Evolutionary conservation across 2,113 vertebrate genomes (phyloP).

Genomic region (Leptobrachium leishanense): DNA sequence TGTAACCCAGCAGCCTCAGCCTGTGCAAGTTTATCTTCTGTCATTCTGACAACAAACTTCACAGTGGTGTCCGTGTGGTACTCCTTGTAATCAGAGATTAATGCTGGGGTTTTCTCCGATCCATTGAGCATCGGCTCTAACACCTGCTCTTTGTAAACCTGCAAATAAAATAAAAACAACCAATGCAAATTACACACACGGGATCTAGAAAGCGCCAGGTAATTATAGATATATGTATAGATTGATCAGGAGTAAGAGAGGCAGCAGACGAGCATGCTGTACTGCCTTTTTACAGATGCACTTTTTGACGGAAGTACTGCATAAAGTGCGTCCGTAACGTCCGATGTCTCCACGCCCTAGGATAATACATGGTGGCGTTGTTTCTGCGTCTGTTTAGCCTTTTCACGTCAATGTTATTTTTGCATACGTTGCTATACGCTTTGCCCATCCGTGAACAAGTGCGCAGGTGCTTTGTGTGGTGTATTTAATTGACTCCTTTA

Average conservation of each 20-base stretch:
- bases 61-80: constrained; percentile 97
- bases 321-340: neutral
- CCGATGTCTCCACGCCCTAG: too few species aligned
- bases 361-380: too few species aligned
- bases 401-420: too few species aligned
- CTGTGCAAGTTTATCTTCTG: constrained; percentile 93
- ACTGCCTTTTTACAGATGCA: too few species aligned
- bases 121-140: constrained; percentile 97
- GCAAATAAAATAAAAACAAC: constrained; percentile 28
- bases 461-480: too few species aligned
- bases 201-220: too few species aligned
- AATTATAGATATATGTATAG: neutral
- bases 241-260: neutral
- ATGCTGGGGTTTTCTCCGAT: constrained; percentile 91
- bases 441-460: too few species aligned
- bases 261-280: too few species aligned
- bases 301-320: neutral
- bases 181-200: too few species aligned
- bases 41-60: constrained; percentile 97
- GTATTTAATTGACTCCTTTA: too few species aligned
- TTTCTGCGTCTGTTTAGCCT: too few species aligned
- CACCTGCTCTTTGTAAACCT: constrained; percentile 97
- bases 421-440: too few species aligned
- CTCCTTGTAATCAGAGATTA: constrained; percentile 96
- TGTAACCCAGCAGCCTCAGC: constrained; percentile 95